Conservation (phyloP, 35 echinoderm and acorn worm genomes). For the Strongylocentrotus purpuratus region DNA sequence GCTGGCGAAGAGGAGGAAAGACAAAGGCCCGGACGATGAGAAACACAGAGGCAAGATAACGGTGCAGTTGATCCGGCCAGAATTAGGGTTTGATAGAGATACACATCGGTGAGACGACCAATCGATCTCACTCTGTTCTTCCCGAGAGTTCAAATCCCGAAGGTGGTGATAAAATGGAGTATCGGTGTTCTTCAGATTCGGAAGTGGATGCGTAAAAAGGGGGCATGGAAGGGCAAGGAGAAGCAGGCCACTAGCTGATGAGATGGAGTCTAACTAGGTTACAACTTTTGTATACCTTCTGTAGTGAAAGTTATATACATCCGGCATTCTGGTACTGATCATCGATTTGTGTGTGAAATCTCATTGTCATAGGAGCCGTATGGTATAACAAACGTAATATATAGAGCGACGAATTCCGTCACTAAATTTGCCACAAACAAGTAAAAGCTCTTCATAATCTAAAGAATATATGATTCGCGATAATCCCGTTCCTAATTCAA, state of each 20-base stretch:
- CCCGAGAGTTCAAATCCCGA: neutral
- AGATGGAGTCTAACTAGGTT: neutral
- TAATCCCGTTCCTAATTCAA: too few relatives aligned
- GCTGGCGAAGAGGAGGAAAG: neutral
- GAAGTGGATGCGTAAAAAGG: neutral
- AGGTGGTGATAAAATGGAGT: neutral
- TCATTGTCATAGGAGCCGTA: too few relatives aligned
- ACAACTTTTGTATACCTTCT: too few relatives aligned
- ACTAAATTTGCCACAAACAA: too few relatives aligned
- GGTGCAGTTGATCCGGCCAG: neutral
- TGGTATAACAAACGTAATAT: too few relatives aligned
- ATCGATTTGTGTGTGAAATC: too few relatives aligned
- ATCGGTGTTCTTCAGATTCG: neutral
- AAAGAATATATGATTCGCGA: too few relatives aligned
- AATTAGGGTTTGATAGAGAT: slow-evolving; percentile 12
- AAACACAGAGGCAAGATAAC: too few relatives aligned
- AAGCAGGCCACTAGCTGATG: neutral
- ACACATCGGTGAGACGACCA: neutral
- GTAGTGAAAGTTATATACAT: too few relatives aligned
- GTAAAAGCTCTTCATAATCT: too few relatives aligned
- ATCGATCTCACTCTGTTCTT: neutral
- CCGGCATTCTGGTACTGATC: too few relatives aligned
- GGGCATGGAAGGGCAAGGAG: neutral
- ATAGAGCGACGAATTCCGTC: too few relatives aligned
- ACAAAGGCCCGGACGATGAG: neutral